Evolutionary conservation across 2,888 invertebrate genomes (phyloP).

Genomic region (Megalurothrips usitatus): DNA sequence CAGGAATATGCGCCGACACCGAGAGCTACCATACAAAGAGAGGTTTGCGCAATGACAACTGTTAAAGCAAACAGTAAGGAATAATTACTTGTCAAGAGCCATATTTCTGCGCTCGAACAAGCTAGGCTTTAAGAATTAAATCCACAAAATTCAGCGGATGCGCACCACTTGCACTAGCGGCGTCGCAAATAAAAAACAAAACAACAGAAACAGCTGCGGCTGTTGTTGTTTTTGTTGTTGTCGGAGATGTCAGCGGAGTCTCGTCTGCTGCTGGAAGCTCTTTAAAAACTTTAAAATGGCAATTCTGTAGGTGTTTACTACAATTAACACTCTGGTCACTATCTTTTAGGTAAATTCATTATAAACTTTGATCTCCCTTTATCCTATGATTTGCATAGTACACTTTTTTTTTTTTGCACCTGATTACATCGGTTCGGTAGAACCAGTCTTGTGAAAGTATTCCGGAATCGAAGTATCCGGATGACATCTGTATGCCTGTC

Average conservation of each 20-base stretch:
- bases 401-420: neutral
- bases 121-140: no score
- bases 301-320: neutral
- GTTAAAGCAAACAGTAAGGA: neutral
- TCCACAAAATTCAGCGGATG: no score
- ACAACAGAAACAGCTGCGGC: neutral
- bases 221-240: constrained; percentile 9
- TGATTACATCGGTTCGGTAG: no score
- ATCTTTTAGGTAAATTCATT: neutral
- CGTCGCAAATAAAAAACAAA: neutral
- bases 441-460: neutral
- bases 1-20: neutral
- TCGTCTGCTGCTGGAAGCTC: constrained; percentile 9
- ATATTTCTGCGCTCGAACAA: neutral
- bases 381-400: no score
- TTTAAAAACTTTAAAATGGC: neutral
- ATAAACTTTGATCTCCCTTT: neutral
- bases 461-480: neutral
- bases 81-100: neutral
- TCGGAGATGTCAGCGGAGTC: neutral
- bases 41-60: neutral
- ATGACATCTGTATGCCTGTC: neutral
- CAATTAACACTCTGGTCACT: neutral
- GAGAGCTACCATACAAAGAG: neutral
- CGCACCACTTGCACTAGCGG: no score